A percentile compares a stretch with the other conserved stretches of the same genome.
Evolutionary conservation across 2,888 invertebrate species (phyloP).

Genomic region (Patella pellucida): DNA sequence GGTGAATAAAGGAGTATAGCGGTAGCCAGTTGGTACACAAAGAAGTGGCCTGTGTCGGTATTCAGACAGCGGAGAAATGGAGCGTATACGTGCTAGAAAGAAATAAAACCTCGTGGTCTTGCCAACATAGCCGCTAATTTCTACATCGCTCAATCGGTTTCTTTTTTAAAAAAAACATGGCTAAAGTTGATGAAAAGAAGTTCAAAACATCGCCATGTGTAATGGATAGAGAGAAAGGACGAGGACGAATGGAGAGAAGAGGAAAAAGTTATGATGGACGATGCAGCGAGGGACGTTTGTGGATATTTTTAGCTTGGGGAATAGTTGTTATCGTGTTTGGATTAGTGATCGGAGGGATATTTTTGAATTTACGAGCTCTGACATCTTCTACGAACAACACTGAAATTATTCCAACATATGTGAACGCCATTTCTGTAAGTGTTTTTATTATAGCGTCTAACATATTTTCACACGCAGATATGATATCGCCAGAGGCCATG

Average conservation of each 20-base stretch:
- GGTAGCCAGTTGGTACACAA: slow-evolving; percentile 4
- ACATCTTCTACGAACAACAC: slow-evolving; percentile 83
- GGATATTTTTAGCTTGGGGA: slow-evolving; percentile 84
- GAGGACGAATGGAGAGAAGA: not conserved
- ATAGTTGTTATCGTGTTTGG: slow-evolving; percentile 78
- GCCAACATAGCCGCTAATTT: not conserved
- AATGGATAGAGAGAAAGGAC: not conserved
- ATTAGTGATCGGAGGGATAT: slow-evolving; percentile 83
- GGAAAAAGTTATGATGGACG: slow-evolving; percentile 9
- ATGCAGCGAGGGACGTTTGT: slow-evolving; percentile 64
- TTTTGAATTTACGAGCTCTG: slow-evolving; percentile 83
- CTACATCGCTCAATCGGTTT: not conserved
- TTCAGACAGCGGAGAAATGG: not conserved
- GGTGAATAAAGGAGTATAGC: slow-evolving; percentile 7
- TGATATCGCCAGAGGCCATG: not conserved
- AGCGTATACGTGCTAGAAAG: not conserved
- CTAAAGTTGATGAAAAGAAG: not conserved
- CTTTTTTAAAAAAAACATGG: not conserved
- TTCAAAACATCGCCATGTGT: not conserved
- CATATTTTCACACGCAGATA: slow-evolving; percentile 3
- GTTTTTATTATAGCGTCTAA: slow-evolving; percentile 2
- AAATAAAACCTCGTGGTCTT: slow-evolving; percentile 7
- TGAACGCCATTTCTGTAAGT: slow-evolving; percentile 90
- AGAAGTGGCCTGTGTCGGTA: slow-evolving; percentile 5
- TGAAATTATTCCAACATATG: slow-evolving; percentile 95